phyloP scores from a whole-genome alignment of 2,113 vertebrate genomes.

The Progne subis region DNA sequence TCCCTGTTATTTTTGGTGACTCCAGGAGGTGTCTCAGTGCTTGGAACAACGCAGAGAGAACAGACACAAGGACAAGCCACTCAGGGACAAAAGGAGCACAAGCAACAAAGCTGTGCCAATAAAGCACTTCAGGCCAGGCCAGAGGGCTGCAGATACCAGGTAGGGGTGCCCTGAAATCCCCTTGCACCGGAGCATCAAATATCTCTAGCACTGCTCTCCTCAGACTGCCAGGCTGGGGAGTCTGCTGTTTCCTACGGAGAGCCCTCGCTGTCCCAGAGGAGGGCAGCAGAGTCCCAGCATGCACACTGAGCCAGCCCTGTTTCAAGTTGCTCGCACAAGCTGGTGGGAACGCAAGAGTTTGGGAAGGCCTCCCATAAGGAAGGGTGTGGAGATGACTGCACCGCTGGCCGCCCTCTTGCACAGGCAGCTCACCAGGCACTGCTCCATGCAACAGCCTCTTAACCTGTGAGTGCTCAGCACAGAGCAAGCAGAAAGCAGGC shows the following conservation, averaged over 20 bases:
- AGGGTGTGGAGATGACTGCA: constrained; percentile 43
- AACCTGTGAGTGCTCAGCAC: neutral
- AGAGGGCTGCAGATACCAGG: neutral
- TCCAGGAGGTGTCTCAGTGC: neutral
- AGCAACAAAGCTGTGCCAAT: neutral
- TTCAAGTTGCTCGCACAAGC: neutral
- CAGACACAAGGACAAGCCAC: neutral
- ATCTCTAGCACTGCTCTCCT: neutral
- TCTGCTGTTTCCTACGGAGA: neutral
- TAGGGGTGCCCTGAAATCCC: neutral
- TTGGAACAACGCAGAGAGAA: neutral
- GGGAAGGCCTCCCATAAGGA: constrained; percentile 6
- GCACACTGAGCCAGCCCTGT: neutral
- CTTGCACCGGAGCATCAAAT: neutral
- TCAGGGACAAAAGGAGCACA: neutral
- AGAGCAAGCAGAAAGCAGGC: neutral
- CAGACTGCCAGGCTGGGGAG: neutral
- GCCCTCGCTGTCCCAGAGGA: neutral
- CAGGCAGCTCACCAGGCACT: neutral
- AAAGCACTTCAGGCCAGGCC: neutral
- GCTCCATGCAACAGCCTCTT: neutral
- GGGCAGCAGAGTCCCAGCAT: constrained; percentile 51
- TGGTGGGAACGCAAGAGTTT: neutral
- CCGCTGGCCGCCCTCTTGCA: neutral
- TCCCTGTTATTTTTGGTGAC: neutral